Evolutionary conservation across 2,888 invertebrate species (phyloP).

Genomic region (Athalia cordata): DNA sequence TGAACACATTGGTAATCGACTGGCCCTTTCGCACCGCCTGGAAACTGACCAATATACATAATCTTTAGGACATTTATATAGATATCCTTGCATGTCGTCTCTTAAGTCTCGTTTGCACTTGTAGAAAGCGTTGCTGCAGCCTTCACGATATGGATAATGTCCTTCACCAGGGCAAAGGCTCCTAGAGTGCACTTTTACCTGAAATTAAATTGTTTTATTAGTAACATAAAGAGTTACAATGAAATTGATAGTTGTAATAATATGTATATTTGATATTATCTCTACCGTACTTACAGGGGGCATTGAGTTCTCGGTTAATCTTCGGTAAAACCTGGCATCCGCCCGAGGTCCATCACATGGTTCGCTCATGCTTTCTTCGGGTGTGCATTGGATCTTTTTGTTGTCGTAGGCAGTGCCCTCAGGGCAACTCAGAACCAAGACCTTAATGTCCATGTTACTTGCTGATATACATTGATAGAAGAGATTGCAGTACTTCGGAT

Average conservation of each 20-base stretch:
- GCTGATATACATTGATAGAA: conserved; percentile 89
- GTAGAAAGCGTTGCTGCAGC: conserved; percentile 83
- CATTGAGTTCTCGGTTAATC: conserved; percentile 74
- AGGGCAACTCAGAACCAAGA: conserved; percentile 85
- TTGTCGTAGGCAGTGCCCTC: conserved; percentile 86
- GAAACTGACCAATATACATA: conserved; percentile 87
- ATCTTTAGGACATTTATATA: conserved; percentile 86
- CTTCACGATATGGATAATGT: conserved; percentile 81
- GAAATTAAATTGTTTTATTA: conserved; percentile 60
- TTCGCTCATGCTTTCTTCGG: conserved; percentile 77
- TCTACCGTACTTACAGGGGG: conserved; percentile 77
- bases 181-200: conserved; percentile 80
- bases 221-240: conserved; percentile 19
- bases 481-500: conserved; percentile 88
- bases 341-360: conserved; percentile 78
- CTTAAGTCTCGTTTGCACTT: conserved; percentile 79
- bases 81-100: conserved; percentile 78
- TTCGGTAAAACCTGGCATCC: conserved; percentile 76
- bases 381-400: conserved; percentile 82
- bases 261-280: not conserved
- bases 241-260: not conserved
- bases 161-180: conserved; percentile 82
- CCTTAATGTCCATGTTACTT: conserved; percentile 82
- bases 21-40: conserved; percentile 82
- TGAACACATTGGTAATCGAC: conserved; percentile 79